Base-by-base conservation (phyloP, 2,888 invertebrate genomes). In the Erynnis tages region DNA sequence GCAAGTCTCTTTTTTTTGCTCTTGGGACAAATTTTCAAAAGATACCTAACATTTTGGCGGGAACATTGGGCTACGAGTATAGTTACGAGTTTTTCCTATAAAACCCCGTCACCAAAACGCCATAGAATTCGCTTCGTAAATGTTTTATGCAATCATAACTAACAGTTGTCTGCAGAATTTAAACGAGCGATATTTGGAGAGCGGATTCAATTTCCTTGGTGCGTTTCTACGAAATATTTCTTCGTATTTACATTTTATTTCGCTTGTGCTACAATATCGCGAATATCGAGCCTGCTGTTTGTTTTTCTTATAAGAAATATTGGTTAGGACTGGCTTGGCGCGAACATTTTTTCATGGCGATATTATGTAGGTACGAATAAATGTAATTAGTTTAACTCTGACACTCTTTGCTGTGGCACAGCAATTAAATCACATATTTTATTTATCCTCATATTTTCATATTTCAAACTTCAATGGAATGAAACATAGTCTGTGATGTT, bases 111-210 rank as follows among this genome's bases (percentile, higher is more conserved):
- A n/a, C n/a, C n/a, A n/a, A n/a, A n/a, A n/a, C n/a, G n/a, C n/a
- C n/a, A n/a, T n/a, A n/a, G n/a, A n/a, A n/a, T n/a, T n/a, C n/a
- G n/a, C n/a, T n/a, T n/a, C n/a, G n/a, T n/a, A n/a, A n/a, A n/a
- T n/a, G n/a, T 34, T 16, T 34, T 34, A 34, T 17, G n/a, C 17
- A 8, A 17, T 44, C 66, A 70, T 74, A 74, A 74, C 68, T 70
- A 72, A 72, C 62, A 54, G 14, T 55, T 69, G 70, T 67, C 69
- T 67, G 44, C 63, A 54, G 78, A 77, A 79, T 81, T 71, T 69
- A 68, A 78, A 76, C 63, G 66, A 76, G 68, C 69, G 61, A 69
- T 71, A 67, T 71, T 74, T 61, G 56, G 60, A 60, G 59, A 69
- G 62, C 58, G 61, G 62, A 76, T 73, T 74, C 74, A 72, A 75